Evolutionary conservation across 1,140 invertebrate genomes (phyloP).

Genomic region (Musca vetustissima): DNA sequence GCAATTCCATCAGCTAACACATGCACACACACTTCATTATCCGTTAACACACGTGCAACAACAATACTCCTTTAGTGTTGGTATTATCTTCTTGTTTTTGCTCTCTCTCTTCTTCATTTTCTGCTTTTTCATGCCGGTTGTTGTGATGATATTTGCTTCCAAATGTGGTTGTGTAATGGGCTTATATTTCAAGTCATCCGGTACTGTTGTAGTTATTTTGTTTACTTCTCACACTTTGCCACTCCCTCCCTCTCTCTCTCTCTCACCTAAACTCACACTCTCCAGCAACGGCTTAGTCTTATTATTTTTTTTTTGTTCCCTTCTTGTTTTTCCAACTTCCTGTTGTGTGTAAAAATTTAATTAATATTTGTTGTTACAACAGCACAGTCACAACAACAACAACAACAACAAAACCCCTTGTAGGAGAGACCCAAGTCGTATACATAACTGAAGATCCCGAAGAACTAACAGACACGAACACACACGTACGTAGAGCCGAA

Average conservation of each 20-base stretch:
- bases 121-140: not conserved
- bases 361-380: slow-evolving; percentile 20
- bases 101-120: no score
- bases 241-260: no score
- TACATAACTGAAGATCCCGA: no score
- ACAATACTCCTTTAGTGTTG: no score
- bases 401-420: no score
- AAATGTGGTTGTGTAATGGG: slow-evolving; percentile 18
- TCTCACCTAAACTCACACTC: no score
- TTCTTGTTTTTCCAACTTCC: no score
- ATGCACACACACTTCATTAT: not conserved
- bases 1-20: slow-evolving; percentile 1
- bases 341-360: slow-evolving; percentile 19
- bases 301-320: not conserved
- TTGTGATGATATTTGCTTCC: slow-evolving; percentile 1
- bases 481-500: not conserved
- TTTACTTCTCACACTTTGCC: not conserved
- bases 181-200: slow-evolving; percentile 21
- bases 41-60: not conserved
- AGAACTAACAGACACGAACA: slow-evolving; percentile 4
- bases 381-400: no score
- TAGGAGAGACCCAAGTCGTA: no score
- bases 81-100: no score
- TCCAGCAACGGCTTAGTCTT: no score
- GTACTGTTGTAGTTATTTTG: not conserved